Evolutionary conservation across 2,113 vertebrate genomes (phyloP).

Genomic region (Corythaixoides concolor): DNA sequence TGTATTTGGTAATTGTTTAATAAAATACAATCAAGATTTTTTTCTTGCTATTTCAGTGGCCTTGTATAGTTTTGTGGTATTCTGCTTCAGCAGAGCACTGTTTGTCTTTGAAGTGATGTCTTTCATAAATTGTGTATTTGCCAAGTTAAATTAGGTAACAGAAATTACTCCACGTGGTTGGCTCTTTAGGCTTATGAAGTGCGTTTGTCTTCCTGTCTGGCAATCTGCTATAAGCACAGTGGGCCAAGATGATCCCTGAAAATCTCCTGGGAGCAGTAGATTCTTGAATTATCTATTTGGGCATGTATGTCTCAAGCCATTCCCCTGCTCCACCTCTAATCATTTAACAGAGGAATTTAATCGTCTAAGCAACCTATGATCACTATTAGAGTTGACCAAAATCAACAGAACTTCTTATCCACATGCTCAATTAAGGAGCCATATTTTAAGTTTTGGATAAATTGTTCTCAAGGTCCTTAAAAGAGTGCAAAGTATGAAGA

Average conservation of each 20-base stretch:
- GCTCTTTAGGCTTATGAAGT: background rate
- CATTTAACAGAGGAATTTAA: background rate
- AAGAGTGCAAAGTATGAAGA: background rate
- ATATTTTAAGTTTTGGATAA: background rate
- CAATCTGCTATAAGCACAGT: background rate
- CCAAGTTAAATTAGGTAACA: background rate
- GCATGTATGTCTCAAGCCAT: background rate
- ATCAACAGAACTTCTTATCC: background rate
- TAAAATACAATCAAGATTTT: background rate
- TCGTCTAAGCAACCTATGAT: background rate
- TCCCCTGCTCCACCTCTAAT: background rate
- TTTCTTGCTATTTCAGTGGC: background rate
- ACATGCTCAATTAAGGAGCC: background rate
- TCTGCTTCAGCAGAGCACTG: background rate
- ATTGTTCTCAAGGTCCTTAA: background rate
- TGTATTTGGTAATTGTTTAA: background rate
- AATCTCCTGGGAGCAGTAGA: background rate
- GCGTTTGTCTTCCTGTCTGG: background rate
- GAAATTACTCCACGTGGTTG: background rate
- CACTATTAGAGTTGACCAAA: background rate
- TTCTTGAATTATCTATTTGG: background rate
- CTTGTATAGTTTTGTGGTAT: background rate
- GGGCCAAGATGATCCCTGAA: background rate
- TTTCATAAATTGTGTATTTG: background rate
- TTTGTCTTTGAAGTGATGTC: background rate